Base-by-base conservation (phyloP, 2,888 invertebrate species). In the Allolobophora icterica region DNA sequence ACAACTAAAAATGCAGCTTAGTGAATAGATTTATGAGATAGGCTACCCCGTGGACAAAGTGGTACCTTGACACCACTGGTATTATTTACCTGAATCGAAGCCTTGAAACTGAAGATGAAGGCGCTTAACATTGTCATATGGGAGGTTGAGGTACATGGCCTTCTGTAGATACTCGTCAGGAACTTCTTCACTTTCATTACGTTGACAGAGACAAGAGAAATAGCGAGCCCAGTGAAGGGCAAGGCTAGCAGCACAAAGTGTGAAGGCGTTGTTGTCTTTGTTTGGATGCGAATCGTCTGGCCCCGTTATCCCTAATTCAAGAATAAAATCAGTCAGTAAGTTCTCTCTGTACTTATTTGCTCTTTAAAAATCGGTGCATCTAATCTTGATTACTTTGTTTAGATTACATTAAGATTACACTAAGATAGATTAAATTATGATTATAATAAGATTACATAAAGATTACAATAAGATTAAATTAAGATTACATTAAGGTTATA, bases 211-310 rank as follows among this genome's bases (percentile, higher is more conserved):
- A 84, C 92, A 93, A 24, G 92, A 91, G 35, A 93, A 58, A 89
- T 93, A 93, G 17, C 93, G 90, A 24, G 92, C 93, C 91, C 91
- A 93, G 90, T 93, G 93, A n/a, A 93, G 92, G 58, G 93, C 92
- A 52, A 93, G 92, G 34, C 91, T 91, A 30, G 93, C 92, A 38
- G 92, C 90, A 35, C 91, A 92, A 40, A 93, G 91, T 24, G 92
- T 92, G 91, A 91, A 93, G 19, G 93, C 93, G 42, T 92, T 92
- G 91, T 93, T 93, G 89, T 93, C 91, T 5, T 92, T 91, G 33
- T 91, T 90, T 15, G 92, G 92, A 91, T 93, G 93, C 71, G 40
- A 92, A 33, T 93, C 92, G 89, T 93, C 93, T 21, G 93, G 93
- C 1, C 93, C 93, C 89, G 92, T 93, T 11, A 93, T 91, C 83